phyloP scores from a whole-genome alignment of 2,113 vertebrate species.

The Odocoileus hemionus region DNA sequence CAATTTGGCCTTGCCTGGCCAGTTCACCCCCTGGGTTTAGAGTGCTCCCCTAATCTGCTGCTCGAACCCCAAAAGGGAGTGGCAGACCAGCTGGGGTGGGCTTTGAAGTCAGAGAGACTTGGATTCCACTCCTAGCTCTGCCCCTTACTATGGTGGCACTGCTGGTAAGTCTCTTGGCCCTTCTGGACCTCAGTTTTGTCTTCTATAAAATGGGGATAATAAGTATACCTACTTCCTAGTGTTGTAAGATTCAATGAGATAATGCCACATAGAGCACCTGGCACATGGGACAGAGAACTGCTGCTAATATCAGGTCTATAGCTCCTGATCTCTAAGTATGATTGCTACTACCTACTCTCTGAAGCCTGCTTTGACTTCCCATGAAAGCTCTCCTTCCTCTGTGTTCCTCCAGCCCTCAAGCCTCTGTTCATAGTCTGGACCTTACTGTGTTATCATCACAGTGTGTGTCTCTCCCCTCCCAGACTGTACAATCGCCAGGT shows the following conservation, averaged over 20 bases:
- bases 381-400: neutral
- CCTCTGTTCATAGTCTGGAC: neutral
- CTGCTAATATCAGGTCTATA: neutral
- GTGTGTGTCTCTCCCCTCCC: neutral
- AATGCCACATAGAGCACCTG: neutral
- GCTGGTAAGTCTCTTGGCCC: neutral
- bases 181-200: neutral
- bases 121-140: neutral
- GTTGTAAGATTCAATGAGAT: neutral
- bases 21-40: neutral
- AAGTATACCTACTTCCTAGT: neutral
- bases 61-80: neutral
- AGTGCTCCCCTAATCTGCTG: neutral
- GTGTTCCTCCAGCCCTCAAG: neutral
- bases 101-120: neutral
- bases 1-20: neutral
- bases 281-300: neutral
- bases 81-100: neutral
- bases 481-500: neutral
- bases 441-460: neutral
- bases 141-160: neutral
- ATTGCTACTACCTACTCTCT: neutral
- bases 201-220: neutral
- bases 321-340: no score
- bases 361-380: neutral